Evolutionary conservation across 1,140 invertebrate genomes (phyloP).

Genomic region (Sesamia nonagrioides): DNA sequence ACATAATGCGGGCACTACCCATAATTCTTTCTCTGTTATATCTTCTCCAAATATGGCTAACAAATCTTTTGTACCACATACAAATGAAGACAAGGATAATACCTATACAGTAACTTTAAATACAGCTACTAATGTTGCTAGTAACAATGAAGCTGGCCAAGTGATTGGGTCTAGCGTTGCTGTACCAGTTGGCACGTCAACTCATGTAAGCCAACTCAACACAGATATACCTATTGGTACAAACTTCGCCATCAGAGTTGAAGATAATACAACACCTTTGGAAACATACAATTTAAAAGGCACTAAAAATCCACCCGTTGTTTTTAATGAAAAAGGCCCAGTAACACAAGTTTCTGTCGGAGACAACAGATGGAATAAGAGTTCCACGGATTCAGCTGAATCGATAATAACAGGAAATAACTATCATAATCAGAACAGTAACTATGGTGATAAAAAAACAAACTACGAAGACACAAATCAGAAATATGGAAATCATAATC

Average conservation of each 20-base stretch:
- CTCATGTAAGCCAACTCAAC: constrained; percentile 74
- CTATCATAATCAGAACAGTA: constrained; percentile 56
- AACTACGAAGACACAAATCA: constrained; percentile 1
- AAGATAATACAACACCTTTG: constrained; percentile 74
- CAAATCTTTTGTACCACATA: constrained; percentile 60
- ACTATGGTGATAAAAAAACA: constrained; percentile 15
- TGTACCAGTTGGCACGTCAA: constrained; percentile 67
- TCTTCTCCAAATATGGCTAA: constrained; percentile 64
- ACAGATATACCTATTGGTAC: constrained; percentile 85
- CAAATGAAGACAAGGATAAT: constrained; percentile 64
- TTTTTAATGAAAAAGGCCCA: constrained; percentile 61
- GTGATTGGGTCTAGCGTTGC: constrained; percentile 76
- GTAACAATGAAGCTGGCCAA: constrained; percentile 63
- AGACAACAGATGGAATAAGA: constrained; percentile 78
- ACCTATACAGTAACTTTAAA: constrained; percentile 76
- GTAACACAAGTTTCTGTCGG: constrained; percentile 65
- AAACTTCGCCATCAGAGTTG: constrained; percentile 85
- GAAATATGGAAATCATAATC: neutral
- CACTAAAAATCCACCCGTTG: constrained; percentile 63
- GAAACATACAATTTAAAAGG: constrained; percentile 73
- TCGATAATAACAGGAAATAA: constrained; percentile 53
- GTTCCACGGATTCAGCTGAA: constrained; percentile 55
- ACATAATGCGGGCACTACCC: neutral
- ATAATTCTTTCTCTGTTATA: constrained; percentile 58
- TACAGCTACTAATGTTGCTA: constrained; percentile 74